phyloP scores from a whole-genome alignment of 2,888 invertebrate species.

The Lobophora halterata region DNA sequence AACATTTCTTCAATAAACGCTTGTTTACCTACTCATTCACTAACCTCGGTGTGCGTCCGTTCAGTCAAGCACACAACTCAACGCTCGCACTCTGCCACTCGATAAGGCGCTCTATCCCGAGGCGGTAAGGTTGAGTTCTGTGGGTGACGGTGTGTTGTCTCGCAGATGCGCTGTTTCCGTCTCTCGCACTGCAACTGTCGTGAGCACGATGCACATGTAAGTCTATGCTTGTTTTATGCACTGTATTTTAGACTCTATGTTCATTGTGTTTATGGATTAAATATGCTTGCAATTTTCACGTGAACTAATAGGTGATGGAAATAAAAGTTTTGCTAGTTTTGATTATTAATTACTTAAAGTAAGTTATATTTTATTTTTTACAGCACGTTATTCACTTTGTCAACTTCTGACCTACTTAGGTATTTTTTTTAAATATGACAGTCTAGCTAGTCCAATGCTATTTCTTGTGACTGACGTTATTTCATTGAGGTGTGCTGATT shows the following conservation, averaged over 20 bases:
- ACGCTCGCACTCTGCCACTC: not conserved
- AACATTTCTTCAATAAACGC: constrained; percentile 1
- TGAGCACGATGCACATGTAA: constrained; percentile 62
- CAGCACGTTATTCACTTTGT: constrained; percentile 30
- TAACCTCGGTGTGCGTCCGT: constrained; percentile 18
- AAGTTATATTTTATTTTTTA: constrained; percentile 24
- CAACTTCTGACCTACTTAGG: not conserved
- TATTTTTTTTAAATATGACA: no score
- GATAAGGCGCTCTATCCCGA: not conserved
- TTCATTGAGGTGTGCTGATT: no score
- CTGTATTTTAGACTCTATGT: constrained; percentile 3
- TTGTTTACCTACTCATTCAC: constrained; percentile 16
- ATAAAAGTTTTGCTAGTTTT: no score
- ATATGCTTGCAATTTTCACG: not conserved
- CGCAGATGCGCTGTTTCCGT: constrained; percentile 66
- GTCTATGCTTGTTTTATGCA: constrained; percentile 36
- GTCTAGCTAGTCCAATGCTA: no score
- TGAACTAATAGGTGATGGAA: no score
- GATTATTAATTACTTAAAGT: not conserved
- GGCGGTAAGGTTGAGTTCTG: constrained; percentile 17
- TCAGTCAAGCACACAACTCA: constrained; percentile 16
- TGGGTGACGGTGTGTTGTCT: constrained; percentile 34
- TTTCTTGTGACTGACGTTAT: no score
- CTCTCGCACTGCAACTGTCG: constrained; percentile 58
- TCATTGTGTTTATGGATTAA: constrained; percentile 1